Percentiles rank a stretch among this genome's conserved stretches.
phyloP scores from a whole-genome alignment of 1,140 invertebrate species.

The Pseudachorutes palmiensis region DNA sequence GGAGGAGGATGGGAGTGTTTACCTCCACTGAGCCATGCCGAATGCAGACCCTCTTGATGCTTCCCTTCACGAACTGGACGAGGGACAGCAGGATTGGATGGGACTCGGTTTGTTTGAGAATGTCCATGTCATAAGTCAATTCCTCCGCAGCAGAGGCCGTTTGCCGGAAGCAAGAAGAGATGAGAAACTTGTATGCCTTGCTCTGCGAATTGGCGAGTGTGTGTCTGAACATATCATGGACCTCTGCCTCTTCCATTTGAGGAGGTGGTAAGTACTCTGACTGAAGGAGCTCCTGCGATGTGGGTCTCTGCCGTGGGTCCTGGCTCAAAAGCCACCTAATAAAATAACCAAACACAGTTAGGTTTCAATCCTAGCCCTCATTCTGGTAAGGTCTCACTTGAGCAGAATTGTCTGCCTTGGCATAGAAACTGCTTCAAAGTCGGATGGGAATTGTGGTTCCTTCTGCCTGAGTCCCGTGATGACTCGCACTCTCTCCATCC shows the following conservation, averaged over 20 bases:
- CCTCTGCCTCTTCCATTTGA: conserved; percentile 65
- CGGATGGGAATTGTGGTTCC: conserved; percentile 59
- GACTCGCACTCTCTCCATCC: conserved; percentile 79
- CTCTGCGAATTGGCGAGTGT: conserved; percentile 69
- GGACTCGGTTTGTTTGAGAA: conserved; percentile 41
- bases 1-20: conserved; percentile 65
- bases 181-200: conserved; percentile 69
- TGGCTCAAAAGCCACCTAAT: conserved; percentile 72
- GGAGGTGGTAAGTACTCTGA: conserved; percentile 70
- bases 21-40: conserved; percentile 65
- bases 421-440: conserved; percentile 49
- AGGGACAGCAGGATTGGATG: conserved; percentile 21
- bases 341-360: conserved; percentile 20
- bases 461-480: conserved; percentile 58
- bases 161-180: conserved; percentile 60
- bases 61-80: conserved; percentile 41
- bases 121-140: conserved; percentile 63
- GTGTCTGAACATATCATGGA: conserved; percentile 66
- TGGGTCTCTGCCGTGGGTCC: conserved; percentile 69
- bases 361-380: no score
- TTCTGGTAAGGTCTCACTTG: conserved; percentile 43
- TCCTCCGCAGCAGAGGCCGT: conserved; percentile 57
- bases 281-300: conserved; percentile 68
- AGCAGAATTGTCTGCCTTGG: conserved; percentile 45
- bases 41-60: conserved; percentile 60